Conservation (phyloP, 2,113 vertebrate species). For the Anarrhichthys ocellatus region DNA sequence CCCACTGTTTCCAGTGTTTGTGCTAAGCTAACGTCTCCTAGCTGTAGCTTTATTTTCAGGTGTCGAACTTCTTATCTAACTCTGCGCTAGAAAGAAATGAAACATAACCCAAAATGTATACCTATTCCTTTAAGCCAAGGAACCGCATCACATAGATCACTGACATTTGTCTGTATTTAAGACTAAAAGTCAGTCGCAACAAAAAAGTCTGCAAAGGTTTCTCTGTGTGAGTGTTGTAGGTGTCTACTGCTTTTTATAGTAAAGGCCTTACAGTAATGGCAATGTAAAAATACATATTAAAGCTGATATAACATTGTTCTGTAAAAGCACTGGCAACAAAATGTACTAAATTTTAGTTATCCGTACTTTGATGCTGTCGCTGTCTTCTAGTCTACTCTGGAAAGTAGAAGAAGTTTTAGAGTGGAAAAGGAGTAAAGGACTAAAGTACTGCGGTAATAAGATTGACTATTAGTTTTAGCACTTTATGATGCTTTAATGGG, state of each 20-base stretch:
- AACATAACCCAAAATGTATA: neutral
- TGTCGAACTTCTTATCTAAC: neutral
- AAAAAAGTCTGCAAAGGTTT: neutral
- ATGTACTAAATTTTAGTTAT: neutral
- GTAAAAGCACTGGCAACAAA: neutral
- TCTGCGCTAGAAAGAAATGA: neutral
- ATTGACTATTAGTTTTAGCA: neutral
- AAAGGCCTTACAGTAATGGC: neutral
- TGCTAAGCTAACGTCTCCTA: neutral
- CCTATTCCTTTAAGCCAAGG: neutral
- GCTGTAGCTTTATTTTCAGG: neutral
- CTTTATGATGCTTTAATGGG: slow-evolving; percentile 6
- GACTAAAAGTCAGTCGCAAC: neutral
- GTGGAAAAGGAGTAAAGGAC: neutral
- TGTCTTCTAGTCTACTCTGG: neutral
- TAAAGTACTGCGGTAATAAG: neutral
- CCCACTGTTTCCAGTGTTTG: neutral
- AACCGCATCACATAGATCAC: too few relatives aligned
- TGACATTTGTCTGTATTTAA: neutral
- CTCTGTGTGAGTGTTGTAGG: neutral
- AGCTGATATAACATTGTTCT: too few relatives aligned
- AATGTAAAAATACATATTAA: neutral
- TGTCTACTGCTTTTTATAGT: neutral
- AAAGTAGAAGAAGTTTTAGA: neutral
- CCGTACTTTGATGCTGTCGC: neutral